Evolutionary conservation across 2,113 vertebrate species (phyloP), one percentile per base, ranked within the genome.

Genomic region (Stictonetta naevosa): DNA sequence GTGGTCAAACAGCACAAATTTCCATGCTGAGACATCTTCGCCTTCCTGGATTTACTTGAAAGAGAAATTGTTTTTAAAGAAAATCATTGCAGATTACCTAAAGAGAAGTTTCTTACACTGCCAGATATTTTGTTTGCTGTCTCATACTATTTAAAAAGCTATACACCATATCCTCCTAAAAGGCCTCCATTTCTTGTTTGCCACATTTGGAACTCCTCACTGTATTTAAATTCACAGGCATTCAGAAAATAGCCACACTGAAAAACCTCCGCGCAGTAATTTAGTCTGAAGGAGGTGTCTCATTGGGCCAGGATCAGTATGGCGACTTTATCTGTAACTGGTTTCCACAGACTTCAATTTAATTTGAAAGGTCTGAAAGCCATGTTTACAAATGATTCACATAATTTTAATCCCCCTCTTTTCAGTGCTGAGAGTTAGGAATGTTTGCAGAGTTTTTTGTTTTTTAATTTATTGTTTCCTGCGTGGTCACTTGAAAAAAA

Each of bases 391-490:
- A 91, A 86, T 66, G 2, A 88, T 86, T 94, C 69, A 66, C 1
- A 0, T 40, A 67, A 90, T 78, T 96, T 73, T 93, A 94, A 89
- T 80, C 42, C 73, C 46, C 8, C 94, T 40, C 17, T 69, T 78
- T 53, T 33, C 8, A 80, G n/a, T 40, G 62, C 44, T 58, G 52
- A 90, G 68, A 76, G 86, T 88, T 74, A 71, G 50, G 62, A 89
- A 90, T 25, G 6, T 72, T 81, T 74, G 31, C 6, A 10, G 25
- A 50, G 60, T 42, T 25, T 56, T 66, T 56, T n/a, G 34, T 50
- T 63, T 78, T 86, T 69, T 63, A 81, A 95, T 91, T 92, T 85
- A 89, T 91, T 93, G 55, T 53, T 97, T 97, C 93, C 94, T 95
- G 55, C 20, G 34, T 23, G 29, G 42, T 53, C 86, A 89, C 34